Base-by-base conservation (phyloP, 2,113 vertebrate species). In the Merops nubicus region DNA sequence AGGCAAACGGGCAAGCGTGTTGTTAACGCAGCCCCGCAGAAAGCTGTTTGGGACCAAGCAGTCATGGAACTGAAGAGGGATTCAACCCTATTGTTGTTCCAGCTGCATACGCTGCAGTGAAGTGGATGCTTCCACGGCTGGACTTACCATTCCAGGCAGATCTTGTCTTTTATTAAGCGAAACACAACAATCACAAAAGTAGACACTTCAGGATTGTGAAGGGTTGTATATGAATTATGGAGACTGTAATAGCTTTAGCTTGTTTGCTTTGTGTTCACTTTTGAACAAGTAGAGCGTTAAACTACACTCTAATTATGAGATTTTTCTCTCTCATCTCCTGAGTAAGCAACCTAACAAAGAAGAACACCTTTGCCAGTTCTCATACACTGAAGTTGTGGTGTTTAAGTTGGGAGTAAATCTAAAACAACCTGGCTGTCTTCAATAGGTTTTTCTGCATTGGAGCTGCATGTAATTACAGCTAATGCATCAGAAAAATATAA, bases 1-100 rank as follows among this genome's bases (percentile, higher is more conserved):
- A 83, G 79, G 74, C 25, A 88, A 93, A 77, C 23, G 42, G 34
- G 17, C 74, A 77, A 91, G 50, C 70, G 67, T 1, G 3, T 63
- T 85, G 72, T 53, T 88, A 91, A 65, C 0, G 9, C 43, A 86
- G 31, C 42, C 56, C 81, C 56, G 85, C 72, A 88, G 82, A 92
- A 95, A 90, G 51, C 76, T 47, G 42, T 77, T 80, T 65, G 50
- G 65, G 56, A 59, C 29, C 38, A 70, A 77, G 81, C 68, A 91
- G 31, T 85, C 15, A 0, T 1, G 4, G 64, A 83, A 54, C 81
- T 81, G 56, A 63, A 63, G 54, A 33, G 90, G 38, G 34, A 90
- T 91, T 90, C 57, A 85, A 8, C 20, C 34, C 11, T 45, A 29
- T 48, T 83, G 42, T 75, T 96, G 34, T 48, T 73, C 18, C 17